Evolutionary conservation across 1,140 invertebrate species (phyloP), one percentile per base, ranked within the genome.

Genomic region (Ganaspis sp.): DNA sequence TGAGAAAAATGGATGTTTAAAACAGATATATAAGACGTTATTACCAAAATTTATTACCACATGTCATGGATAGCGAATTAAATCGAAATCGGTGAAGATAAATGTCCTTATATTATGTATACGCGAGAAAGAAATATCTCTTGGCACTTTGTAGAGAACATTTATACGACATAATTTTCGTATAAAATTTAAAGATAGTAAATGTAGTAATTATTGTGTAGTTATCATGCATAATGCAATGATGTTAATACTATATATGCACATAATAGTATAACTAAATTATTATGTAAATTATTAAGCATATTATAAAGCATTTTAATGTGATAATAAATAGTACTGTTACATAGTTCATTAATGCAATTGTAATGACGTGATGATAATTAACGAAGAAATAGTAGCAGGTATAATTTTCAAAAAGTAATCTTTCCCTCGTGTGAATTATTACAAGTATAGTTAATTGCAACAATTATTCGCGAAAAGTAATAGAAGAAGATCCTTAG

Each of bases 271-370:
- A 49, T n/a, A 49, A 49, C 45, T 49, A 49, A 49, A 49, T 45
- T 49, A 49, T 49, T 49, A 49, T 49, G 45, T 49, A 49, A 49
- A 49, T 17, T 17, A 49, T 49, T 49, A 49, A 4, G 17, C 45
- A 49, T 49, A 49, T n/a, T n/a, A 3, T 17, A 49, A 17, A 49
- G 17, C 42, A n/a, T n/a, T 45, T n/a, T 49, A 17, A 5, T 49
- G n/a, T 49, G n/a, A 49, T 49, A 49, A 49, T 49, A 49, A 49
- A 17, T 49, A 17, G 45, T 49, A 49, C 45, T 49, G 45, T 49
- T 49, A 49, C n/a, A 49, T 49, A 15, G 3, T 49, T 49, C 45
- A 49, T 49, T 49, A 49, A 49, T 49, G 45, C 15, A 17, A n/a
- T 49, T 49, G 17, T 49, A 17, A 49, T n/a, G 17, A 49, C 0